A percentile compares a stretch with the other conserved stretches of the same genome.
Evolutionary conservation across 2,888 invertebrate genomes (phyloP).

Genomic region (Apotomis betuletana): DNA sequence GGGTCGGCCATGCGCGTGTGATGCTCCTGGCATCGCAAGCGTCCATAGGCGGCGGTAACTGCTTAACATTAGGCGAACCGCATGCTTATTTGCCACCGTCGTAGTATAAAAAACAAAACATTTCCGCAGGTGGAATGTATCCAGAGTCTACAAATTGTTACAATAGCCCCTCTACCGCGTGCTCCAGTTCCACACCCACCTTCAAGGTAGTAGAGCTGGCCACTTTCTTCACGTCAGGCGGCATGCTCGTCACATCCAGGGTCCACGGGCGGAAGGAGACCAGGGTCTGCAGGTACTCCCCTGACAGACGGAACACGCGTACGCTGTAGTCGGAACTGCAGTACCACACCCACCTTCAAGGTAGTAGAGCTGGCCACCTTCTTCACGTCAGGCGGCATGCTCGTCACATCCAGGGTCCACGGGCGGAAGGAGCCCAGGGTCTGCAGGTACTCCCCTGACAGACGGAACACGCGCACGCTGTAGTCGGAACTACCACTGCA

Average conservation of each 20-base stretch:
- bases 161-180: no score
- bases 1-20: no score
- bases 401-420: slow-evolving; percentile 83
- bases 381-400: slow-evolving; percentile 89
- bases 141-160: no score
- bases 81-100: no score
- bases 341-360: slow-evolving; percentile 82
- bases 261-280: slow-evolving; percentile 88
- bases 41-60: no score
- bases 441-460: slow-evolving; percentile 87
- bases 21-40: no score
- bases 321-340: slow-evolving; percentile 89
- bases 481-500: slow-evolving; percentile 87
- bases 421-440: slow-evolving; percentile 88
- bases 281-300: slow-evolving; percentile 88
- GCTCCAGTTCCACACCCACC: slow-evolving; percentile 65
- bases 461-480: slow-evolving; percentile 89
- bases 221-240: slow-evolving; percentile 88
- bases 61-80: no score
- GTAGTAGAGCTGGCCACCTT: slow-evolving; percentile 90
- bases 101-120: no score
- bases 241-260: slow-evolving; percentile 82
- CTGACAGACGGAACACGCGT: slow-evolving; percentile 89
- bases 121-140: no score
- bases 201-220: slow-evolving; percentile 91